Evolutionary conservation across 2,113 vertebrate genomes (phyloP), one percentile per base, ranked within the genome.

Genomic region (Clupea harengus): DNA sequence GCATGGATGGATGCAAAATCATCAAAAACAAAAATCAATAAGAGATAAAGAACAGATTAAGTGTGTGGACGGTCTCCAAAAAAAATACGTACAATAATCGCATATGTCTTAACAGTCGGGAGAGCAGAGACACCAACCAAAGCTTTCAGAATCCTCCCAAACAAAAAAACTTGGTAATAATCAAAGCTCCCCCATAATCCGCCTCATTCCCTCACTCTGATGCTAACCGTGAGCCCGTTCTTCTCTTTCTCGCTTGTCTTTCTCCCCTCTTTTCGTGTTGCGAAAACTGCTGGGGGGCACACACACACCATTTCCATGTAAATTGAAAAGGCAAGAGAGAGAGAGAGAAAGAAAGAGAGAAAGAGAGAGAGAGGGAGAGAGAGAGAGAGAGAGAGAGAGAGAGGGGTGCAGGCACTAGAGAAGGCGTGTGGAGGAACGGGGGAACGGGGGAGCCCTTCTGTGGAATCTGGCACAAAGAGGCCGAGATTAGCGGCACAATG

Each of bases 401-500:
- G 90, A 93, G 92, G 89, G 92, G 85, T 91, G 88, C 92, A 90
- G 91, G 89, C 92, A 92, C 93, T 89, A 90, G 91, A 91, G 45
- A 86, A 87, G 86, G 72, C 72, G 72, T 45, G 57, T 81, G 89
- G 92, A 94, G 92, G 92, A 91, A 89, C 90, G 47, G 84, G 92
- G 93, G 92, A 94, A 89, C 90, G 46, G 83, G 92, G 93, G 92
- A 95, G 72, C 88, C 94, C 95, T 94, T 89, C 88, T 92, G 93
- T 95, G 93, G 93, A 95, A 94, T 95, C 93, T 92, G 90, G 94
- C 92, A 94, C 93, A 95, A 94, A 95, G 93, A 91, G 90, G 88
- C 92, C 91, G 89, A 93, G 94, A 95, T 95, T 95, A 95, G 92
- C 92, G 87, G 89, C 92, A 95, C 94, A 95, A 95, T 95, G 93